Base-by-base conservation (phyloP, 2,113 vertebrate genomes). In the Oncorhynchus tshawytscha region DNA sequence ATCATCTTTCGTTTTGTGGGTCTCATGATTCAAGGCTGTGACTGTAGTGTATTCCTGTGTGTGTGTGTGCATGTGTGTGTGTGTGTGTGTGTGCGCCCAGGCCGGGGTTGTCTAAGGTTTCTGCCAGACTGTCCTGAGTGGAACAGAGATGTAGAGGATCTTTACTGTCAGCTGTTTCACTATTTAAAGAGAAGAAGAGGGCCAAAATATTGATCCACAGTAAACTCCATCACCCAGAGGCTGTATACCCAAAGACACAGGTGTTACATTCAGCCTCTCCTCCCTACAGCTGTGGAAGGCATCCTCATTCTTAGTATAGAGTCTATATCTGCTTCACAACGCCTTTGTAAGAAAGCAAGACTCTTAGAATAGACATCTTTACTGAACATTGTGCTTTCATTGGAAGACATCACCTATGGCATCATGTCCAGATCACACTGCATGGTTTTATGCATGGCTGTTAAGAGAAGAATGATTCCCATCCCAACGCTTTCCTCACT, bases 171-270 rank as follows among this genome's bases (percentile, higher is more conserved):
- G 89, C 87, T 80, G 60, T 81, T 89, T 87, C 76, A 69, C 80
- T 88, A 88, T 90, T 88, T 91, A 86, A 87, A 81, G 77, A 71
- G 75, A 86, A 82, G 67, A 74, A 78, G 83, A 77, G 81, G 75
- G 62, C 71, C 74, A 84, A 82, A 77, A 78, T 88, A 92, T 90
- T 80, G 90, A 92, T 91, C 80, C 24, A 76, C 54, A 72, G 65
- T 72, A 67, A 79, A 84, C 74, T 59, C 70, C 78, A 74, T 83
- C 29, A 74, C 70, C 76, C 62, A 49, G 25, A 29, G 67, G 64
- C 24, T 48, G 29, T 48, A 45, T 8, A 74, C 25, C 64, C 39
- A 70, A 77, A 79, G 45, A 76, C 16, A 62, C 20, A 22, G n/a
- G 9, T 1, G 16, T 29, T n/a, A 34, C 12, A 72, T 8, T 72